Evolutionary conservation across 2,113 vertebrate genomes (phyloP).

Genomic region (Alligator sinensis): DNA sequence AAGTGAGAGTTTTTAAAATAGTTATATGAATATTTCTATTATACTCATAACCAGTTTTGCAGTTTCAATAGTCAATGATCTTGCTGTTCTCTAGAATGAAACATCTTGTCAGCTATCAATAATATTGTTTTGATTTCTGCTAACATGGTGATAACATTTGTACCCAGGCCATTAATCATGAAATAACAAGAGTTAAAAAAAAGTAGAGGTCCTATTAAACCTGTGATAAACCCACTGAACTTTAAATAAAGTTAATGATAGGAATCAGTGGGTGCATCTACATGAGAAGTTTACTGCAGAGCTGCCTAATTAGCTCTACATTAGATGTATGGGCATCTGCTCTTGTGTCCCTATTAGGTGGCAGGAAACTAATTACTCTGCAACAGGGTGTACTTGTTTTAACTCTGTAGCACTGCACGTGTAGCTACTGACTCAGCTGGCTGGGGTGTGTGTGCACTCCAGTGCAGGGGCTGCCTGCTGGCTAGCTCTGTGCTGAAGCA

Average conservation of each 20-base stretch:
- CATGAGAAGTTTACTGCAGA: too few relatives aligned
- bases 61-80: slow-evolving; percentile 38
- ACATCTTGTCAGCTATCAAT: neutral
- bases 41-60: slow-evolving; percentile 21
- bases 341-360: too few relatives aligned
- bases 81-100: neutral
- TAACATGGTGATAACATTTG: neutral
- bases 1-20: neutral
- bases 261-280: neutral
- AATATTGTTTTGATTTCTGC: slow-evolving; percentile 6
- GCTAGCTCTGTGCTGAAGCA: too few relatives aligned
- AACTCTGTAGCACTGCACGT: too few relatives aligned
- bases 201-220: neutral
- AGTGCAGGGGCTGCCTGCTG: too few relatives aligned
- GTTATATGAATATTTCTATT: neutral
- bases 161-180: neutral
- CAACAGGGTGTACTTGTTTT: too few relatives aligned
- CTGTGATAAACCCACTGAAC: neutral
- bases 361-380: too few relatives aligned
- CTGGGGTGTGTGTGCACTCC: too few relatives aligned
- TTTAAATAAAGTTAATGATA: slow-evolving; percentile 20
- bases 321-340: too few relatives aligned
- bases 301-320: too few relatives aligned
- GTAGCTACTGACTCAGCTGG: too few relatives aligned
- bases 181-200: neutral